These are phyloP conservation scores for Clusia tigrina DNA, from an alignment of 2,888 invertebrate genomes.

Conservation along the genomic window DNA sequence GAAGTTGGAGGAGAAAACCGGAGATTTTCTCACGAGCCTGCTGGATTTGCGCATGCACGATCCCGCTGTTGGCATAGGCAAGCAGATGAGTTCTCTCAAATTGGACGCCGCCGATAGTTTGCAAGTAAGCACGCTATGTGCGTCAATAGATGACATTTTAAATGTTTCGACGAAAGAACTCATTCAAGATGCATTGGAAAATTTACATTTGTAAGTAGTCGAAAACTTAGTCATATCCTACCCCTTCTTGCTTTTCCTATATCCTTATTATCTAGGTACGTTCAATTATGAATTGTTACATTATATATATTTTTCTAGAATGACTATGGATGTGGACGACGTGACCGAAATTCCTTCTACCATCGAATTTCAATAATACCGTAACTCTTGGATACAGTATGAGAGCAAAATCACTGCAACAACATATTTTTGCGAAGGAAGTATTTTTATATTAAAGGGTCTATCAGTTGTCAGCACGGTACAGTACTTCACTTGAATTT, in stretches of 20 bases:
- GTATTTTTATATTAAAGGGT: no score
- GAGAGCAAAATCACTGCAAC: no score
- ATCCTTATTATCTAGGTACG: no score
- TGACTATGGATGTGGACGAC: not conserved
- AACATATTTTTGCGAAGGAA: no score
- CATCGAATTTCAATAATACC: not conserved
- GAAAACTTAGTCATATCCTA: no score
- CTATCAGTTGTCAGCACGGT: no score
- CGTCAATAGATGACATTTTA: constrained; percentile 27
- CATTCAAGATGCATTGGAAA: no score
- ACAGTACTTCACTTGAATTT: no score
- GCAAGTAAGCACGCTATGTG: not conserved
- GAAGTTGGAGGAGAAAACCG: constrained; percentile 29
- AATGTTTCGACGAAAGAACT: no score
- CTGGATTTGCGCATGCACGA: not conserved
- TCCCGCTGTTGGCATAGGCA: not conserved
- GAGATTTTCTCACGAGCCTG: constrained; percentile 17
- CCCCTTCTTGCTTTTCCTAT: no score
- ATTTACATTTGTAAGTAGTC: no score
- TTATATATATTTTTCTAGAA: not conserved
- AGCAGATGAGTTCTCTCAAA: constrained; percentile 20
- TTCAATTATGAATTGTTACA: not conserved
- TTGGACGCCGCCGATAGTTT: not conserved
- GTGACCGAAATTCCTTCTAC: not conserved
- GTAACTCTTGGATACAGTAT: no score